These are phyloP conservation scores for Sinodicranocentrus sp. DNA, from an alignment of 2,888 invertebrate genomes.

Conservation along the genomic window DNA sequence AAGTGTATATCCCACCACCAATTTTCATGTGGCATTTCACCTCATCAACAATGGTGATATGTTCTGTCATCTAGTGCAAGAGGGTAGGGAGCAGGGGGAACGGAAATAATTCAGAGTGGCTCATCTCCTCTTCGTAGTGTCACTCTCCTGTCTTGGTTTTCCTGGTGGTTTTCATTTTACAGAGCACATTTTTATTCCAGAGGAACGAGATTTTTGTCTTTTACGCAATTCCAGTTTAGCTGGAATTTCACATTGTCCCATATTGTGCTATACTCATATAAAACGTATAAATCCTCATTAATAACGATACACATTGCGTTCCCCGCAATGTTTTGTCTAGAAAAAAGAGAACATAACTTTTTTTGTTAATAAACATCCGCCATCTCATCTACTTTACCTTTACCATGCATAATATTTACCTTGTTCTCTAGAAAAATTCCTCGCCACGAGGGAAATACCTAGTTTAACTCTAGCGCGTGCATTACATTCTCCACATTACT, in stretches of 20 bases:
- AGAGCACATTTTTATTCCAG: too few relatives aligned
- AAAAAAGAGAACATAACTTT: neutral
- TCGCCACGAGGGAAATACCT: neutral
- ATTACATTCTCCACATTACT: too few relatives aligned
- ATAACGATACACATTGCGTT: neutral
- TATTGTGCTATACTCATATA: neutral
- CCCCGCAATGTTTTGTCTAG: neutral
- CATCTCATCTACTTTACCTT: neutral
- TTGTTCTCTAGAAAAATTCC: neutral
- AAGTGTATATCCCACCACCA: too few relatives aligned
- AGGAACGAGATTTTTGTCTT: too few relatives aligned
- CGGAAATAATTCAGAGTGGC: slow-evolving; percentile 17
- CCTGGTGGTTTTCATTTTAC: neutral
- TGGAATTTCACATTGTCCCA: neutral
- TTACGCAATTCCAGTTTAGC: too few relatives aligned
- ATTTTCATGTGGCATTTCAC: too few relatives aligned
- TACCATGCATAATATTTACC: slow-evolving; percentile 5
- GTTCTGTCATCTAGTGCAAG: too few relatives aligned
- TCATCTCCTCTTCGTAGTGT: slow-evolving; percentile 14
- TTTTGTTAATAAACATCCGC: neutral
- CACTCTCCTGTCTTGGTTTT: neutral
- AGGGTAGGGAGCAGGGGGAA: neutral
- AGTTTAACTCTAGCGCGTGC: neutral
- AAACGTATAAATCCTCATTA: neutral
- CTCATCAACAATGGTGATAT: too few relatives aligned